Base-by-base conservation (phyloP, 2,888 invertebrate genomes). In the Metacarcinus magister region DNA sequence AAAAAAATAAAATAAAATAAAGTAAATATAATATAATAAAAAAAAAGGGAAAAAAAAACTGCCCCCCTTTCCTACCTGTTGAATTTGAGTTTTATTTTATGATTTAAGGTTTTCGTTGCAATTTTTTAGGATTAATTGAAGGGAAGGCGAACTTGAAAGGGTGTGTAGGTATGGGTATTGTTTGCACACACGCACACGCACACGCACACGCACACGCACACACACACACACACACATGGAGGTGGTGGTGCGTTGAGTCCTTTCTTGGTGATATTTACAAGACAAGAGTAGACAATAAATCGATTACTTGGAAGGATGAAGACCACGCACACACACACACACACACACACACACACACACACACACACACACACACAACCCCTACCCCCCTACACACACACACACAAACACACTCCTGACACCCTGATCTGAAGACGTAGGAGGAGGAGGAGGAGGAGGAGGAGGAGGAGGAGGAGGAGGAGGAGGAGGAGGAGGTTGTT, bases 381-480 rank as follows among this genome's bases (percentile, higher is more conserved):
- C n/a, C n/a, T n/a, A n/a, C n/a, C n/a, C n/a, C n/a, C n/a, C n/a
- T n/a, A 67, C 67, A 67, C 48, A 75, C 75, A 75, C 75, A 67
- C 67, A 67, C 48, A 48, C 67, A 67, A 28, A 82, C 82, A 82
- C 82, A 82, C 82, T 10, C 28, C 5, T 82, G 82, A 82, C 32
- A 82, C 32, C 32, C 13, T 82, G 82, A 82, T 82, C 82, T 82
- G 32, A 82, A 82, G 32, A 67, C 67, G 54, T 3, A n/a, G 75
- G n/a, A 67, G 67, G 67, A 67, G 67, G 67, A 67, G 67, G 67
- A 67, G 16, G 67, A 67, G 67, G 67, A 67, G 67, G 67, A 67
- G 75, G 75, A 75, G 75, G 28, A 75, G 75, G 75, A 75, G 75
- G 75, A 75, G 75, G 75, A 75, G 75, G 75, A 75, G 82, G 82